A percentile compares a stretch with the other conserved stretches of the same genome.
Evolutionary conservation across 2,797 vertebrate species (phyloP).

Genomic region (Diplodus puntazzo): DNA sequence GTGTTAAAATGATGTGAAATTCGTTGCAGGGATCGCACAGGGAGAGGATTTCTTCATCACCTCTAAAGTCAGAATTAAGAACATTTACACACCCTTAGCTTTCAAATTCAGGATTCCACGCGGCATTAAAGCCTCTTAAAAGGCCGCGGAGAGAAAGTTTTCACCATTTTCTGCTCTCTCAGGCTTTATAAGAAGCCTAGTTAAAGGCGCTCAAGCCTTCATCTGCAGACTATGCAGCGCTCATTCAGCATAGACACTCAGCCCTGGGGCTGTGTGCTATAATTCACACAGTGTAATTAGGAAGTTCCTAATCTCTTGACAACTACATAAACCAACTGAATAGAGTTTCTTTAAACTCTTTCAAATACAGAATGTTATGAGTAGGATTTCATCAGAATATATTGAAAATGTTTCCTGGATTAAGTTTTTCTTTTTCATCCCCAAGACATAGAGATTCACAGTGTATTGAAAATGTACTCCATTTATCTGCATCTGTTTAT

Average conservation of each 20-base stretch:
- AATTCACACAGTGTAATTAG: conserved; percentile 21
- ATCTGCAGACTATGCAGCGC: not conserved
- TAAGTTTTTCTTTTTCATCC: not conserved
- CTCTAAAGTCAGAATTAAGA: conserved; percentile 24
- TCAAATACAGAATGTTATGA: not conserved
- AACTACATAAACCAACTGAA: conserved; percentile 23
- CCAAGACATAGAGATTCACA: conserved; percentile 39
- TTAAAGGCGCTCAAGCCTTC: not conserved
- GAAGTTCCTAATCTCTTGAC: conserved; percentile 19
- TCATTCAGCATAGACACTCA: not conserved
- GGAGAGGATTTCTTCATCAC: conserved; percentile 22
- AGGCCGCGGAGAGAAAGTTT: conserved; percentile 5
- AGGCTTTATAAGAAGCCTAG: conserved; percentile 20
- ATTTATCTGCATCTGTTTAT: conserved; percentile 58
- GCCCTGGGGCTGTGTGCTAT: not conserved
- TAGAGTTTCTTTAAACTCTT: not conserved
- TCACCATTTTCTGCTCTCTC: conserved; percentile 15
- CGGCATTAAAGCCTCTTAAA: conserved; percentile 11
- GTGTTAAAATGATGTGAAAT: conserved; percentile 40
- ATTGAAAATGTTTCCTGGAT: not conserved
- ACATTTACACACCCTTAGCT: conserved; percentile 19
- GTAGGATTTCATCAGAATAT: not conserved
- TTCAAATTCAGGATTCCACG: conserved; percentile 12
- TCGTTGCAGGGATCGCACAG: conserved; percentile 26
- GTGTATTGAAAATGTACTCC: conserved; percentile 40